Evolutionary conservation across 2,797 vertebrate genomes (phyloP).

Genomic region (Sebastes elongatus): DNA sequence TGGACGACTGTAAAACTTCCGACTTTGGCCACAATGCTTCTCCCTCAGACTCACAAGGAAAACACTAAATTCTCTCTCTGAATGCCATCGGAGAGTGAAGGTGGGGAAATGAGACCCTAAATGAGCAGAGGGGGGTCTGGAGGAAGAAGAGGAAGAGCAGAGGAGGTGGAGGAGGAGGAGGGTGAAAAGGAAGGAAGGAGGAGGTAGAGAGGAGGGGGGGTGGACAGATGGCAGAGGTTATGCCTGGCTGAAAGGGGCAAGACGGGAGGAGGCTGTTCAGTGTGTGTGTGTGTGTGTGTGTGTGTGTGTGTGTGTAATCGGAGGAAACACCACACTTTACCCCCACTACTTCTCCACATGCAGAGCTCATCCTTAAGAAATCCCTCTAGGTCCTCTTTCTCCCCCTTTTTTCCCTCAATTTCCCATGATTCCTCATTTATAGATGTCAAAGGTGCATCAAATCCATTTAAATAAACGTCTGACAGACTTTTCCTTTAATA

Average conservation of each 20-base stretch:
- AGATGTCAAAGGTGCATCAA: constrained; percentile 9
- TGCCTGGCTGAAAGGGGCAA: constrained; percentile 77
- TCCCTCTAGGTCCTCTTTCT: neutral
- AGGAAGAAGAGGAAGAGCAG: constrained; percentile 7
- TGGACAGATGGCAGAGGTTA: constrained; percentile 78
- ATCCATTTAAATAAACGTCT: constrained; percentile 9
- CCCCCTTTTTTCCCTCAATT: neutral
- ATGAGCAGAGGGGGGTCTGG: constrained; percentile 5
- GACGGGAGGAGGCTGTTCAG: constrained; percentile 46
- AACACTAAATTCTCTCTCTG: constrained; percentile 14
- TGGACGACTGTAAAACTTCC: neutral
- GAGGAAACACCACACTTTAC: constrained; percentile 23
- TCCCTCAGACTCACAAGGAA: neutral
- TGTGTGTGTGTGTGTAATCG: neutral
- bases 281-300: neutral
- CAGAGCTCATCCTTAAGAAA: constrained; percentile 39
- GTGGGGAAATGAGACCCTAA: constrained; percentile 21
- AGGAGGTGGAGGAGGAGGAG: constrained; percentile 9
- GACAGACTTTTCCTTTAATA: constrained; percentile 16
- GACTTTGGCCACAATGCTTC: neutral
- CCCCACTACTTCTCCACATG: constrained; percentile 30
- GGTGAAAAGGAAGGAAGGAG: constrained; percentile 24
- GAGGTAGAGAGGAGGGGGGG: constrained; percentile 25
- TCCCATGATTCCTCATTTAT: constrained; percentile 24
- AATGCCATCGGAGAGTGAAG: constrained; percentile 42